These are phyloP conservation scores for Margarornis squamiger DNA, from an alignment of 2,797 vertebrate genomes.

Conservation along the genomic window DNA sequence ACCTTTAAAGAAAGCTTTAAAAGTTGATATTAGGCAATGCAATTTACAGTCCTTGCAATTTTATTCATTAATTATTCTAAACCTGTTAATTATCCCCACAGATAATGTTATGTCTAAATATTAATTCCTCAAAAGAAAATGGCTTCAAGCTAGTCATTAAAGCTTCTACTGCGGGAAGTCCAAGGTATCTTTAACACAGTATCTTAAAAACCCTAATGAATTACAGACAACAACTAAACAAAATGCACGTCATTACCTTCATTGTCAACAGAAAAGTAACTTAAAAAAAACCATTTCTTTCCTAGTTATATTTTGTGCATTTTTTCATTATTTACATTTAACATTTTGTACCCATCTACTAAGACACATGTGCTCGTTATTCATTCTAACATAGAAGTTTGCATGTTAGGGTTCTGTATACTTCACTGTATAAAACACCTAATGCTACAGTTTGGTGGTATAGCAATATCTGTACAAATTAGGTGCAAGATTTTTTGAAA, in stretches of 20 bases:
- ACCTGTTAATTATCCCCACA: background rate
- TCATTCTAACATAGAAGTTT: background rate
- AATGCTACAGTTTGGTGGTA: background rate
- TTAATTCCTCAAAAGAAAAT: conserved; percentile 40
- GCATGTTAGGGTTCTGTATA: background rate
- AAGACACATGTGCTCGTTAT: background rate
- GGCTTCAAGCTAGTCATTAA: conserved; percentile 42
- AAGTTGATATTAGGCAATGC: background rate
- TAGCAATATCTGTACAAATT: background rate
- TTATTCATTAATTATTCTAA: conserved; percentile 34
- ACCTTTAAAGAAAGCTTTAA: background rate
- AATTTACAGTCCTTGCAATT: conserved; percentile 4
- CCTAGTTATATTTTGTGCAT: background rate
- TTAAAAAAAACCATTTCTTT: background rate
- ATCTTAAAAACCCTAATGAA: background rate
- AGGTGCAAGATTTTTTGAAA: background rate
- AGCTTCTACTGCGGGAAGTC: background rate
- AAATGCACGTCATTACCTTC: background rate
- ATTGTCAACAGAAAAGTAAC: background rate
- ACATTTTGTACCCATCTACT: background rate
- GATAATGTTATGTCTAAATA: conserved; percentile 34
- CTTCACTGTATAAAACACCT: background rate
- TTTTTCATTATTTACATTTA: background rate
- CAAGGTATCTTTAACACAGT: background rate
- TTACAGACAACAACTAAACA: background rate